phyloP scores from a whole-genome alignment of 2,797 vertebrate genomes.

The Apogon hyalosoma region DNA sequence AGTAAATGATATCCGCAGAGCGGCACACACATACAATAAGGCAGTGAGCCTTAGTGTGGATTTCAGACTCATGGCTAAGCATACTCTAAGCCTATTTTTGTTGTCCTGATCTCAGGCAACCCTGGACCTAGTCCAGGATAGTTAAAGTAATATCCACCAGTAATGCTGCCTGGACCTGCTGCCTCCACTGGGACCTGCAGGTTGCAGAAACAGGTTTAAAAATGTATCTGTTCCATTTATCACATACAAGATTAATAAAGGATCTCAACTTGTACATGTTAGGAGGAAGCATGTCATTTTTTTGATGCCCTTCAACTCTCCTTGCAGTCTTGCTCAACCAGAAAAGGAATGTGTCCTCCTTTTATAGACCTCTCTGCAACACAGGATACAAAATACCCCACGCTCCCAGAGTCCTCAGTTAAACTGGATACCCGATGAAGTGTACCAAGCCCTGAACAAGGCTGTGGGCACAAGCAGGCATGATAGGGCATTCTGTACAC shows the following conservation, averaged over 20 bases:
- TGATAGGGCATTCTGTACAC: constrained; percentile 18
- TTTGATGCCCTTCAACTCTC: constrained; percentile 31
- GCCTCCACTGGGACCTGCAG: constrained; percentile 45
- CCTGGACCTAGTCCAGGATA: constrained; percentile 76
- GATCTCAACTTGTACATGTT: not conserved
- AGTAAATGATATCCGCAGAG: constrained; percentile 75
- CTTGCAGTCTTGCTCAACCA: constrained; percentile 27
- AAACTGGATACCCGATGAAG: constrained; percentile 55
- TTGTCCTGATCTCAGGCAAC: constrained; percentile 77
- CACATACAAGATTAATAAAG: not conserved
- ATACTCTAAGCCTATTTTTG: constrained; percentile 84
- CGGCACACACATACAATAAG: constrained; percentile 74
- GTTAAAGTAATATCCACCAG: constrained; percentile 70
- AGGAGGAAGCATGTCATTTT: constrained; percentile 14
- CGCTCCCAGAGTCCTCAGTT: constrained; percentile 37
- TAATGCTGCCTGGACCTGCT: constrained; percentile 61
- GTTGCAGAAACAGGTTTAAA: constrained; percentile 16
- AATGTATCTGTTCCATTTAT: constrained; percentile 7
- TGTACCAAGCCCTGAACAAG: constrained; percentile 29
- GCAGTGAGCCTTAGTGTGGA: constrained; percentile 67
- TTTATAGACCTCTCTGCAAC: constrained; percentile 40
- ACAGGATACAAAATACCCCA: constrained; percentile 30
- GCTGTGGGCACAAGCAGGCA: constrained; percentile 13
- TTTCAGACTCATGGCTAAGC: constrained; percentile 79
- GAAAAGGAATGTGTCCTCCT: constrained; percentile 36